Evolutionary conservation across 2,113 vertebrate species (phyloP), one percentile per base, ranked within the genome.

Genomic region (Ranitomeya imitator): DNA sequence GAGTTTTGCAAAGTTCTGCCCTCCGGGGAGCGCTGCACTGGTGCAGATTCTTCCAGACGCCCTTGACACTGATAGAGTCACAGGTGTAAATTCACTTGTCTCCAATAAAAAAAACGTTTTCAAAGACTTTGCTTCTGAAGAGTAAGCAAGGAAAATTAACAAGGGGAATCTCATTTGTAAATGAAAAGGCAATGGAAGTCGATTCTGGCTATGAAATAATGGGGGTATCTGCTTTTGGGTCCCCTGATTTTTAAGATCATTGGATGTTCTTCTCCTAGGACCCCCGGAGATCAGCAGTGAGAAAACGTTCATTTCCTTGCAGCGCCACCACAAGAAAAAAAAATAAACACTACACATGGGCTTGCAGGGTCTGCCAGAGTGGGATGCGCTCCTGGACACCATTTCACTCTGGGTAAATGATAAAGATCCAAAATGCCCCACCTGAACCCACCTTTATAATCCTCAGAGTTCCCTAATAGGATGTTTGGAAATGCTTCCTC

Each of bases 1-100:
- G 83, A 74, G 69, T 59, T 71, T 23, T 26, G 63, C 21, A 67
- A 69, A 69, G 63, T 84, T 84, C 18, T 13, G 19, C 37, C 63
- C 51, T 55, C 45, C 82, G n/a, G 63, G 82, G 13, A 55, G 37
- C 37, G 37, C 37, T 13, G 45, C 37, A 10, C 12, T 21, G 21
- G 14, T 54, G 73, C 73, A 6, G 73, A 61, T 1, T 23, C 63
- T 69, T 54, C 63, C 52, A 16, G n/a, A 54, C 60, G 82, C 14
- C 82, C 82, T 84, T 84, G 82, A 84, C 63, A 52, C 45, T 51
- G 45, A 15, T 52, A 1, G 51, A 16, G 82, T 71, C 63, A 71
- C 63, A 23, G 82, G 63, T 67, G 82, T 84, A 84, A 84, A 84
- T 71, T 15, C 23, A 21, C 63, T 65, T 15, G 63, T 51, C 81